Evolutionary conservation across 2,113 vertebrate species (phyloP).

Genomic region (Passer domesticus): DNA sequence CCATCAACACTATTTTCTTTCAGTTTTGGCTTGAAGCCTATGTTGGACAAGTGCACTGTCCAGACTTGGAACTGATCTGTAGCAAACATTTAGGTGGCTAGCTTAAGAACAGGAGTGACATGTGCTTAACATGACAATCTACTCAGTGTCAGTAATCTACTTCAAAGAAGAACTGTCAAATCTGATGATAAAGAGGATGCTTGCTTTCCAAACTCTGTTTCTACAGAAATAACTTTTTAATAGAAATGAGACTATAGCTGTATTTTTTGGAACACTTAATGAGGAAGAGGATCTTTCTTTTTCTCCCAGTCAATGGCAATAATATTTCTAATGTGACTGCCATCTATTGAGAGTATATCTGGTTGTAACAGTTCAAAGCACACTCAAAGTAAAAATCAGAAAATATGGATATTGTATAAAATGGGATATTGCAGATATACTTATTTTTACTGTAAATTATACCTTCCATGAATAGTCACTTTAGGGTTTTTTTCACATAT

Average conservation of each 20-base stretch:
- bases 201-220: neutral
- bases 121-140: neutral
- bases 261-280: neutral
- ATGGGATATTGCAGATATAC: neutral
- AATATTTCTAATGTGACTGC: accelerated
- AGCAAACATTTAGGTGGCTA: neutral
- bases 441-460: neutral
- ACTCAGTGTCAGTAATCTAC: neutral
- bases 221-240: neutral
- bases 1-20: neutral
- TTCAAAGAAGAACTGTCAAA: neutral
- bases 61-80: neutral
- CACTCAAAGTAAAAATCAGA: neutral
- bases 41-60: neutral
- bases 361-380: neutral
- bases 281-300: neutral
- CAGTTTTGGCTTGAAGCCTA: neutral
- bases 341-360: neutral
- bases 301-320: neutral
- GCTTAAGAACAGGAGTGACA: neutral
- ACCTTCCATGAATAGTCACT: neutral
- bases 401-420: neutral
- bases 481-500: neutral
- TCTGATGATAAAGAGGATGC: neutral
- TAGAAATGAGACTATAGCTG: neutral